Evolutionary conservation across 2,888 invertebrate genomes (phyloP).

Genomic region (Erebia palarica): DNA sequence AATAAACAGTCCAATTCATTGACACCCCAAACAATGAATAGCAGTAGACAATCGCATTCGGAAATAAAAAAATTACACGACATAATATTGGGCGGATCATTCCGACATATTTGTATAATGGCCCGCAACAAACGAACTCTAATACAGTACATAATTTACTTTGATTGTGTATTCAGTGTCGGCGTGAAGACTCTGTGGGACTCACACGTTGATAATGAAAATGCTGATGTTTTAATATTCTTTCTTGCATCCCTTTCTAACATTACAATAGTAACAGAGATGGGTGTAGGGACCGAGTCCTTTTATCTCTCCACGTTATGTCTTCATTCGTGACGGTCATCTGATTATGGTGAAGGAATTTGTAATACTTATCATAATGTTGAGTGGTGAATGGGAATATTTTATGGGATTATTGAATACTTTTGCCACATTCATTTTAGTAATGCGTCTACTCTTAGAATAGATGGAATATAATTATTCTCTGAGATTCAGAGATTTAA

Average conservation of each 20-base stretch:
- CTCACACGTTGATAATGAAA: constrained; percentile 75
- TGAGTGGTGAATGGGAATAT: constrained; percentile 39
- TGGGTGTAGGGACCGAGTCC: constrained; percentile 32
- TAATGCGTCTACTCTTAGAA: not conserved
- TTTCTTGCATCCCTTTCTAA: constrained; percentile 50
- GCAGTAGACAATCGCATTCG: constrained; percentile 13
- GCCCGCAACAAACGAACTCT: constrained; percentile 52
- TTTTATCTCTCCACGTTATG: constrained; percentile 43
- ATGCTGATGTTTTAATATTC: constrained; percentile 59
- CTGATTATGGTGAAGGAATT: constrained; percentile 56
- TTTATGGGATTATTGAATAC: constrained; percentile 38
- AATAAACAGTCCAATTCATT: constrained; percentile 43
- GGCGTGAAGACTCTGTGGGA: constrained; percentile 58
- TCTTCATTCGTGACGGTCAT: constrained; percentile 65
- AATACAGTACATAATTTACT: constrained; percentile 65
- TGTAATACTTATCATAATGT: constrained; percentile 36
- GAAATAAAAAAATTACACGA: constrained; percentile 35
- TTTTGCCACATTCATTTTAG: constrained; percentile 28
- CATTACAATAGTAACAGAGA: constrained; percentile 27
- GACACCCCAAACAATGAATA: constrained; percentile 38
- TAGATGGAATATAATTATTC: not conserved
- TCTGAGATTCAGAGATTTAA: too few species aligned
- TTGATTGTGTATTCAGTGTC: constrained; percentile 63
- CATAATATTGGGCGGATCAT: constrained; percentile 40
- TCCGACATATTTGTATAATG: constrained; percentile 45